phyloP scores from a whole-genome alignment of 2,113 vertebrate species.

The Pipa parva region DNA sequence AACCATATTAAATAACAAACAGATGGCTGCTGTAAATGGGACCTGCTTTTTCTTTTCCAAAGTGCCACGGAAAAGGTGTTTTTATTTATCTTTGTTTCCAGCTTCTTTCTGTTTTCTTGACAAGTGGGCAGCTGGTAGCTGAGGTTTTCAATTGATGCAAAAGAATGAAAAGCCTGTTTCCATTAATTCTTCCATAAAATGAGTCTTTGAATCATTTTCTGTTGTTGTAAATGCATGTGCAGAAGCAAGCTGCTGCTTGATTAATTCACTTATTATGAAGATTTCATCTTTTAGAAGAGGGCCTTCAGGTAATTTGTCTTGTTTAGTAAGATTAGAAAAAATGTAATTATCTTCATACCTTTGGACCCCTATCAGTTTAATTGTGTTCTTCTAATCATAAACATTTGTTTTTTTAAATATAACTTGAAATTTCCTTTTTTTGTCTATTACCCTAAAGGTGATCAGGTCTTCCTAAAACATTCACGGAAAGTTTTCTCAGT shows the following conservation, averaged over 20 bases:
- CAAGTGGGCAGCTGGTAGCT: conserved; percentile 98
- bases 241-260: conserved; percentile 85
- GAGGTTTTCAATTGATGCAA: conserved; percentile 98
- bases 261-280: conserved; percentile 99
- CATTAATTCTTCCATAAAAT: conserved; percentile 99
- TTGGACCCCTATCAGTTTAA: conserved; percentile 87
- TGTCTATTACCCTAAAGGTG: conserved; percentile 47
- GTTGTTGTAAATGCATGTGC: conserved; percentile 82
- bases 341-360: conserved; percentile 98
- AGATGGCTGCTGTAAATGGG: conserved; percentile 97
- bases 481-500: no score
- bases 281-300: conserved; percentile 98
- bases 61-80: conserved; percentile 91
- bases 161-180: conserved; percentile 99
- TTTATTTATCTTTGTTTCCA: conserved; percentile 96
- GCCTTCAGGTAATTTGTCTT: conserved; percentile 99
- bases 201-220: conserved; percentile 86
- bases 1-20: conserved; percentile 99
- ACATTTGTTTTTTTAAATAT: conserved; percentile 70
- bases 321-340: conserved; percentile 90
- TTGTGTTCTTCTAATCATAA: conserved; percentile 81
- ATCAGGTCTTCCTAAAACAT: no score
- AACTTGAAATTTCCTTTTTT: conserved; percentile 27
- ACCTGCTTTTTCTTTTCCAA: conserved; percentile 98
- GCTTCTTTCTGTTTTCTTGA: conserved; percentile 97